Evolutionary conservation across 2,113 vertebrate genomes (phyloP).

Genomic region (Corythaeola cristata): DNA sequence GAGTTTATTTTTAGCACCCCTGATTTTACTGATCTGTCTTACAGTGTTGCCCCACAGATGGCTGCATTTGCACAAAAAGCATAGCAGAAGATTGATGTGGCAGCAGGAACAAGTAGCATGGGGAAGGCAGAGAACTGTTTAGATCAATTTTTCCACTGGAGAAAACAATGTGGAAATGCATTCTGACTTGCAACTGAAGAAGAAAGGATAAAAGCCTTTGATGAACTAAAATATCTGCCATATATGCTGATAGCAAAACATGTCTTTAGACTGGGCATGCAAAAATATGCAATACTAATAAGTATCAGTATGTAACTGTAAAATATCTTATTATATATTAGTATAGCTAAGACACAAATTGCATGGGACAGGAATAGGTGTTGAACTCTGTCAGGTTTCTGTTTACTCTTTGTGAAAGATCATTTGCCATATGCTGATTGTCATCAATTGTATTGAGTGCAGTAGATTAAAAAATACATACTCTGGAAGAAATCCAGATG

Average conservation of each 20-base stretch:
- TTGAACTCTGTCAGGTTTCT: neutral
- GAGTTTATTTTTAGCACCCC: constrained; percentile 19
- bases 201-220: neutral
- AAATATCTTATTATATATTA: neutral
- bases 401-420: neutral
- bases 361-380: neutral
- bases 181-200: constrained; percentile 8
- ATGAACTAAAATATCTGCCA: neutral
- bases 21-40: constrained; percentile 2
- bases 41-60: constrained; percentile 41
- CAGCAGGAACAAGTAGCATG: constrained; percentile 8
- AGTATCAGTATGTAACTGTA: neutral
- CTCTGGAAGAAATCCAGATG: neutral
- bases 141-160: neutral
- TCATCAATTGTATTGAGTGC: neutral
- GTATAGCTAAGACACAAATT: neutral
- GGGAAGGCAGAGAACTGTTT: neutral
- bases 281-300: neutral
- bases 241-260: neutral
- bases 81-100: constrained; percentile 30
- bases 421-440: neutral
- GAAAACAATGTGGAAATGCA: neutral
- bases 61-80: constrained; percentile 27
- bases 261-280: neutral
- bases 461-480: neutral